A percentile compares a stretch with the other conserved stretches of the same genome.
phyloP scores from a whole-genome alignment of 92 coral and sea anemone species.

The Plumapathes pennacea region DNA sequence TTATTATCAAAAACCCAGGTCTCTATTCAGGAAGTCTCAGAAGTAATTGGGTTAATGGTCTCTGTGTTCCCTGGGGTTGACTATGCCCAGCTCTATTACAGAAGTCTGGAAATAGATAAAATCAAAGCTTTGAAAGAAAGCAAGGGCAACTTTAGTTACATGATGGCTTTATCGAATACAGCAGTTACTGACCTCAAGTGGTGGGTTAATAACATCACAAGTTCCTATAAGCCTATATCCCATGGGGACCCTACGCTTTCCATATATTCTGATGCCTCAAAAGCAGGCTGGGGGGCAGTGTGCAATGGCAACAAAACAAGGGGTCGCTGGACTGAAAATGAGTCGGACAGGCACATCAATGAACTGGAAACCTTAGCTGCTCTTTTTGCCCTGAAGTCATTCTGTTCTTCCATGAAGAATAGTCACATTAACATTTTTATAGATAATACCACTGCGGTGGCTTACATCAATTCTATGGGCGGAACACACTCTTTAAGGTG shows the following conservation, averaged over 20 bases:
- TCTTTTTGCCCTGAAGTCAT: conserved; percentile 17
- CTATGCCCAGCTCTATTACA: conserved; percentile 35
- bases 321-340: conserved; percentile 37
- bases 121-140: conserved; percentile 14
- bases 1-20: neutral
- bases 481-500: conserved; percentile 38
- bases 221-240: conserved; percentile 21
- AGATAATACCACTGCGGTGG: conserved; percentile 32
- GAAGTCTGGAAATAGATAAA: conserved; percentile 39
- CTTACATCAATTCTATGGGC: conserved; percentile 43
- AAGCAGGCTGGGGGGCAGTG: conserved; percentile 37
- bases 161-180: conserved; percentile 15
- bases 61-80: conserved; percentile 50
- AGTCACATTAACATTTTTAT: conserved; percentile 4
- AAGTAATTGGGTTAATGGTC: conserved; percentile 42
- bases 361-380: conserved; percentile 27
- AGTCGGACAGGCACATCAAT: conserved; percentile 27
- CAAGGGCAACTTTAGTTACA: conserved; percentile 34
- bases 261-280: conserved; percentile 44
- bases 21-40: conserved; percentile 26
- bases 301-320: conserved; percentile 23
- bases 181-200: conserved; percentile 21
- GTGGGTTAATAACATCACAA: conserved; percentile 27
- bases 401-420: conserved; percentile 6
- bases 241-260: conserved; percentile 21